Evolutionary conservation across 1,140 invertebrate species (phyloP).

Genomic region (Drosophila saltans): DNA sequence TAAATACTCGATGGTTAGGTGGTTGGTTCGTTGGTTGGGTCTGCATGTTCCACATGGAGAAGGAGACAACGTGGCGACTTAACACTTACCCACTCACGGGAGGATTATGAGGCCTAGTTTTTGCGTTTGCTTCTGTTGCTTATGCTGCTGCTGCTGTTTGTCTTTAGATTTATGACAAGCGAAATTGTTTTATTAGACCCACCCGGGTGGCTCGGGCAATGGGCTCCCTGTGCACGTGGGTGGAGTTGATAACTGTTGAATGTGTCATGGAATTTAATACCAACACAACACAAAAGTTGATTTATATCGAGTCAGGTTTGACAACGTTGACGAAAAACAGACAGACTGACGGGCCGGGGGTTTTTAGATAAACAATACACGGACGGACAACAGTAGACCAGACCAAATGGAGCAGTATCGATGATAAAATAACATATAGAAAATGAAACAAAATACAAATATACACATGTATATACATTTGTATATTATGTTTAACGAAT

Average conservation of each 20-base stretch:
- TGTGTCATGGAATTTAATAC: conserved; percentile 76
- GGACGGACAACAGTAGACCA: conserved; percentile 22
- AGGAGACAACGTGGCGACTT: conserved; percentile 68
- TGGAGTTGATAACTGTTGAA: conserved; percentile 53
- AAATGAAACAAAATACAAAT: background rate
- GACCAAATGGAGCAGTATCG: conserved; percentile 17
- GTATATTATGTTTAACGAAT: too few relatives aligned
- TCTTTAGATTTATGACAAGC: conserved; percentile 63
- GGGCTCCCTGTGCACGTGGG: conserved; percentile 23
- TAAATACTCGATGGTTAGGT: conserved; percentile 30
- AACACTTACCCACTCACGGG: conserved; percentile 16
- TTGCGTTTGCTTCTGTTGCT: conserved; percentile 23
- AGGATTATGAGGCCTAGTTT: conserved; percentile 59
- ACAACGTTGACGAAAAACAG: conserved; percentile 56
- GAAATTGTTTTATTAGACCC: conserved; percentile 37
- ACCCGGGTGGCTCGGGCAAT: background rate
- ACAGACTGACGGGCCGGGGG: conserved; percentile 54
- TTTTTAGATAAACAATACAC: conserved; percentile 54
- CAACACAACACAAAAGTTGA: conserved; percentile 56
- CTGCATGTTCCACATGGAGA: conserved; percentile 9
- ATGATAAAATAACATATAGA: conserved; percentile 3
- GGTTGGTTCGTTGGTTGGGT: background rate
- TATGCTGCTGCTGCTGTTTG: conserved; percentile 43
- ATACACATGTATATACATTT: background rate
- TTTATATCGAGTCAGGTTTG: conserved; percentile 69